A percentile compares a stretch with the other conserved stretches of the same genome.
phyloP scores from a whole-genome alignment of 2,888 invertebrate species.

The Aphidoletes aphidimyza region DNA sequence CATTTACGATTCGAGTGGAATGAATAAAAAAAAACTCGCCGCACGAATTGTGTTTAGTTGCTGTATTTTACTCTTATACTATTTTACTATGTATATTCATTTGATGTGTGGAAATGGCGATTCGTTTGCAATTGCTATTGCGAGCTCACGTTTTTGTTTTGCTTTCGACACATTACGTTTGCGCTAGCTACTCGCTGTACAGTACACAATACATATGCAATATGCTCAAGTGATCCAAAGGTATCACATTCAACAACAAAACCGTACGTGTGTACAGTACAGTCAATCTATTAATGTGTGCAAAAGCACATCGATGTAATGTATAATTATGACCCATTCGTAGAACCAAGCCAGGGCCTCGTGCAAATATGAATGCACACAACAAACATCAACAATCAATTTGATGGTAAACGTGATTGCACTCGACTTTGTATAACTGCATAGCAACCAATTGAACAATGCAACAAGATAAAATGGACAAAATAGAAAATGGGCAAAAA shows the following conservation, averaged over 20 bases:
- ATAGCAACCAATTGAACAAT: neutral
- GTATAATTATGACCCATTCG: neutral
- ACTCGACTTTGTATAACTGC: too few relatives aligned
- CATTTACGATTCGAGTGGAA: neutral
- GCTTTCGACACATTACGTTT: conserved; percentile 40
- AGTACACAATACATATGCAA: neutral
- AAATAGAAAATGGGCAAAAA: neutral
- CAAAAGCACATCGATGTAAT: neutral
- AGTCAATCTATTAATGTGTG: conserved; percentile 21
- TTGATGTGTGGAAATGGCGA: neutral
- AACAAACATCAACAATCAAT: conserved; percentile 25
- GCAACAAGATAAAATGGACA: too few relatives aligned
- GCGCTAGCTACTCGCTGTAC: neutral
- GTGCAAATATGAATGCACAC: neutral
- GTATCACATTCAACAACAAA: neutral
- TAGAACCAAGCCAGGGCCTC: too few relatives aligned
- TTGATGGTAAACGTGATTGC: neutral
- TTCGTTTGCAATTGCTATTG: neutral
- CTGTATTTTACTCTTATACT: neutral
- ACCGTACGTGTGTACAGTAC: too few relatives aligned
- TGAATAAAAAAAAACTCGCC: too few relatives aligned
- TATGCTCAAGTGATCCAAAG: neutral
- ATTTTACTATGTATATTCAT: neutral
- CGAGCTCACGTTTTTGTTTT: conserved; percentile 12
- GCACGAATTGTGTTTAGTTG: too few relatives aligned